Conservation (phyloP, 2,113 vertebrate genomes). For the Daphoenositta chrysoptera region DNA sequence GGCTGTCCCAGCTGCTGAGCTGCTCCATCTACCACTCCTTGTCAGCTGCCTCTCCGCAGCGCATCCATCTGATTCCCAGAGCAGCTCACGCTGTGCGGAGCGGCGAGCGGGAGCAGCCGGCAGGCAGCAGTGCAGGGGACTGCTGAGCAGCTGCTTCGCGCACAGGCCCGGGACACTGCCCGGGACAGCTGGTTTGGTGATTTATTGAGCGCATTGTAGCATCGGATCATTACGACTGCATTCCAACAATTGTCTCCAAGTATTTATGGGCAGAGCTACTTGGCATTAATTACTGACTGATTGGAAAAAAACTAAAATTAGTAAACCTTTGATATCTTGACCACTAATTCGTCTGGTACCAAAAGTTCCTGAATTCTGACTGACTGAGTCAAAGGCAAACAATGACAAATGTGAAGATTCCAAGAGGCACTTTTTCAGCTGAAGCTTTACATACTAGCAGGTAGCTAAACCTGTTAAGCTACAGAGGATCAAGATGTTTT, state of each 20-base stretch:
- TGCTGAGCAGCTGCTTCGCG: conserved; percentile 46
- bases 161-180: neutral
- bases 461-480: neutral
- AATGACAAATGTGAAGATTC: neutral
- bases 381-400: neutral
- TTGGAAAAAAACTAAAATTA: neutral
- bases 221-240: neutral
- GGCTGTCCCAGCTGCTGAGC: conserved; percentile 46
- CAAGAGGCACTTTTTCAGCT: neutral
- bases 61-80: conserved; percentile 13
- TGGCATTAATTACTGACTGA: neutral
- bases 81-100: conserved; percentile 21
- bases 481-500: neutral
- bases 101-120: conserved; percentile 37
- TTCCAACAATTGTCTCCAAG: conserved; percentile 58
- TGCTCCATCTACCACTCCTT: neutral
- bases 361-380: neutral
- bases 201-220: conserved; percentile 30
- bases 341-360: neutral
- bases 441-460: neutral
- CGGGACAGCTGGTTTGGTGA: conserved; percentile 34
- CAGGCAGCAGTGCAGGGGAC: conserved; percentile 41
- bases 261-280: conserved; percentile 19
- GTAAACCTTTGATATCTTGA: neutral
- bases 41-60: conserved; percentile 44